Percentiles rank a stretch among this genome's conserved stretches.
These are phyloP conservation scores for Rhagium mordax DNA, from an alignment of 2,888 invertebrate species.

Conservation along the genomic window DNA sequence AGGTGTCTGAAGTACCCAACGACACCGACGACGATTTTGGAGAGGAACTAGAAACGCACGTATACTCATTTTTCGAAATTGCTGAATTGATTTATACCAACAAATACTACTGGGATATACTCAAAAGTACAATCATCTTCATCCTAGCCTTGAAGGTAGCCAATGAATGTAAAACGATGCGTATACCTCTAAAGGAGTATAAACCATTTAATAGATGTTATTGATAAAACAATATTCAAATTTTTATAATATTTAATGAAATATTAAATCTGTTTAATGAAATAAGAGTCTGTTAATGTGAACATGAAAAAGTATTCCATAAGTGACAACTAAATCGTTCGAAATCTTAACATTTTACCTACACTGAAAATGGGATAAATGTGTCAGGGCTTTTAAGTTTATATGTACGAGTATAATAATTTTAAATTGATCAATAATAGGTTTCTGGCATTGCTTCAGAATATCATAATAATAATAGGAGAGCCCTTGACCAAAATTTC, in stretches of 20 bases:
- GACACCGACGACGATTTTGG: background rate
- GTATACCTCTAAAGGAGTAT: slow-evolving; percentile 56
- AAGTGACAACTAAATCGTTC: too few species aligned
- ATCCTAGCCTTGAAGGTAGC: slow-evolving; percentile 55
- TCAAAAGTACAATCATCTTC: slow-evolving; percentile 47
- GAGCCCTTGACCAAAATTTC: too few species aligned
- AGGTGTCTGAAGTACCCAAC: background rate
- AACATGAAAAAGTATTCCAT: too few species aligned
- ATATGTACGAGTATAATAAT: too few species aligned
- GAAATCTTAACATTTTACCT: too few species aligned
- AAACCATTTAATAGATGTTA: slow-evolving; percentile 51
- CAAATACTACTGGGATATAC: slow-evolving; percentile 38
- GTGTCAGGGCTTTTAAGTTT: too few species aligned
- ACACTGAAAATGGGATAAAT: too few species aligned
- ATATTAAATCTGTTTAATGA: background rate
- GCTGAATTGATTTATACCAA: slow-evolving; percentile 34
- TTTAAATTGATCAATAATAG: too few species aligned
- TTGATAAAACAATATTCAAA: slow-evolving; percentile 11
- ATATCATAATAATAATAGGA: too few species aligned
- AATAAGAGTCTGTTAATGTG: background rate
- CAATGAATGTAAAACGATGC: slow-evolving; percentile 52
- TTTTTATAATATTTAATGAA: background rate
- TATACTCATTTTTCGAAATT: slow-evolving; percentile 1
- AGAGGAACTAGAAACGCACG: background rate
- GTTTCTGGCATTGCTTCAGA: too few species aligned